Base-by-base conservation (phyloP, 2,888 invertebrate genomes). In the Trissolcus brochymenae region DNA sequence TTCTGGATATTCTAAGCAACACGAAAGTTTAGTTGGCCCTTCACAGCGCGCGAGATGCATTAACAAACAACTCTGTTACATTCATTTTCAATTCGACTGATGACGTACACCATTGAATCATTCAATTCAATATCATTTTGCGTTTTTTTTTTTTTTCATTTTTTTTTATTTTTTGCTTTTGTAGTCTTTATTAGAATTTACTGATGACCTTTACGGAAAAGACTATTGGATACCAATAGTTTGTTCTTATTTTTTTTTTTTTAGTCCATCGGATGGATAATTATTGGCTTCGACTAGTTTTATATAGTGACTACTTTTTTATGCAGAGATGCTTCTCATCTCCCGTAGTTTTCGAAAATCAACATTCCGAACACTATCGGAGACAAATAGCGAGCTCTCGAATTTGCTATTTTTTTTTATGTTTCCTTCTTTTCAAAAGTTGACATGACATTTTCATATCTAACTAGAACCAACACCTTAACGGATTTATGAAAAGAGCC, bases 1-100 rank as follows among this genome's bases (percentile, higher is more conserved):
- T 81, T 83, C 79, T 81, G 82, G 75, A 84, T 74, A 75, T 67
- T 82, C 86, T 86, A 83, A 53, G 77, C 75, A 79, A 76, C 50
- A 67, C 16, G 46, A 70, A 71, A 75, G 67, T 71, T 71, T 70
- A 71, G 65, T 74, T 67, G 51, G 49, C 25, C 62, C 62, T 17
- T 60, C n/a, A 64, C 60, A 68, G 54, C 54, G 35, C 80, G 53
- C 57, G 25, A 29, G 9, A 29, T 2, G 21, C 21, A 29, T 29
- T 29, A 29, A 29, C 29, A 9, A 29, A 29, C 29, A 29, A 29
- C 29, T 29, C 6, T 9, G 6, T 29, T 6, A 29, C 1, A 29
- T 29, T 14, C 9, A 14, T 16, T 16, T 16, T 46, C 16, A 46
- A 16, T 4, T 14, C 19, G 40, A 61, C 41, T 53, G 49, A 59